Percentiles rank a stretch among this genome's conserved stretches.
Conservation (phyloP, 2,888 invertebrate genomes). For the Pogonocherus hispidulus region DNA sequence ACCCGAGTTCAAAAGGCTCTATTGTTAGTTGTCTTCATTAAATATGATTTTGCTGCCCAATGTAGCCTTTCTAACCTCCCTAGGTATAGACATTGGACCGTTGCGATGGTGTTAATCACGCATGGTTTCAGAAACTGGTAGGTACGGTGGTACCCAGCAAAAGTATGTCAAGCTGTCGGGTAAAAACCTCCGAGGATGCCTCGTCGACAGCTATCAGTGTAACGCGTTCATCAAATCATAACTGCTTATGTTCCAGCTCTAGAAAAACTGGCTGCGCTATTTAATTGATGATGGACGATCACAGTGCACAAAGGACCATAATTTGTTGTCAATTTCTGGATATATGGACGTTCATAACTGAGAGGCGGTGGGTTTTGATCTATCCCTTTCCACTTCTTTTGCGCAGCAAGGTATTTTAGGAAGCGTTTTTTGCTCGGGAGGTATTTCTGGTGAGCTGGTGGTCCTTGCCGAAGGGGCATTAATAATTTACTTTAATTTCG, state of each 20-base stretch:
- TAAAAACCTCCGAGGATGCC: constrained; percentile 57
- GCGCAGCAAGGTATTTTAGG: constrained; percentile 29
- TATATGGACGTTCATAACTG: constrained; percentile 68
- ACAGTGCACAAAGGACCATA: constrained; percentile 68
- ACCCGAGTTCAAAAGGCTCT: too few species aligned
- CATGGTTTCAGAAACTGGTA: constrained; percentile 1
- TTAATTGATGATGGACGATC: constrained; percentile 69
- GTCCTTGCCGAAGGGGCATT: too few species aligned
- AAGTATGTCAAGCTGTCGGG: constrained; percentile 52
- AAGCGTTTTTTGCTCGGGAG: constrained; percentile 8
- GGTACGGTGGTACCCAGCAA: constrained; percentile 45
- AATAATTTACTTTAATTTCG: too few species aligned
- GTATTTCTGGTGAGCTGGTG: constrained; percentile 33
- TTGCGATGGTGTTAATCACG: constrained; percentile 10
- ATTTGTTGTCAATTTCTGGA: constrained; percentile 70
- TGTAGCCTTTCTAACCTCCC: too few species aligned
- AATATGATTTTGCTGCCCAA: too few species aligned
- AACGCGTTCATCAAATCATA: constrained; percentile 61
- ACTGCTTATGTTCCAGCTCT: constrained; percentile 55
- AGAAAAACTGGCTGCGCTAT: constrained; percentile 61
- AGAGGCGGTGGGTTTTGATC: constrained; percentile 61
- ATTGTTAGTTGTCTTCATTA: too few species aligned
- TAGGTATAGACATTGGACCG: too few species aligned
- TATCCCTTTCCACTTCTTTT: constrained; percentile 40
- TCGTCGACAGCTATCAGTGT: constrained; percentile 58